Evolutionary conservation across 2,113 vertebrate species (phyloP), one percentile per base, ranked within the genome.

Genomic region (Oenanthe oenanthe): DNA sequence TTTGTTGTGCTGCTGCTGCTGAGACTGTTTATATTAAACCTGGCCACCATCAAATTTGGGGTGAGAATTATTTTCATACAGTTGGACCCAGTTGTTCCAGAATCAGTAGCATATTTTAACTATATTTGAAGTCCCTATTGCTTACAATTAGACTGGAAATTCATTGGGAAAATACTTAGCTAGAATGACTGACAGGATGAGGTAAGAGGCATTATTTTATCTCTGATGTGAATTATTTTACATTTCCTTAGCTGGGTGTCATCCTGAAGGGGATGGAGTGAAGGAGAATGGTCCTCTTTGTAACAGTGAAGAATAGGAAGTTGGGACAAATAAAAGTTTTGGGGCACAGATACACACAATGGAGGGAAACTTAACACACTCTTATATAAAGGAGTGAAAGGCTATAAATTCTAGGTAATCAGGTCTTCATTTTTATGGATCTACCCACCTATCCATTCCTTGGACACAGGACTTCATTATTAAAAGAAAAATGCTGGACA

Each of bases 281-380:
- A 90, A 71, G 26, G 50, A 92, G 42, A 83, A n/a, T 18, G 15
- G 70, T 88, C 24, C 34, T 85, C 50, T 96, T 81, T 89, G 68
- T 80, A 89, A 43, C 51, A 92, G 67, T 88, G n/a, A 84, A 92
- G 66, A 56, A 38, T 7, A 7, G 58, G 76, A 91, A 88, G 25
- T 16, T 74, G 85, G 54, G 31, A 54, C 57, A 96, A 96, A 92
- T 50, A 34, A 58, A 96, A 94, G 42, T 65, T 88, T 61, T 93
- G 26, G 25, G 25, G 11, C 76, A 61, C n/a, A 70, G 61, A 40
- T 26, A n/a, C 40, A 68, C 9, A 19, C 58, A 95, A 26, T 40
- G 42, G 60, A 73, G 47, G 34, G 65, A 85, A 95, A 40, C n/a
- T 85, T 68, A 65, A 71, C 17, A 17, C 4, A 10, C 36, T 80